phyloP scores from a whole-genome alignment of 2,888 invertebrate species.

The Cylindroiulus punctatus region DNA sequence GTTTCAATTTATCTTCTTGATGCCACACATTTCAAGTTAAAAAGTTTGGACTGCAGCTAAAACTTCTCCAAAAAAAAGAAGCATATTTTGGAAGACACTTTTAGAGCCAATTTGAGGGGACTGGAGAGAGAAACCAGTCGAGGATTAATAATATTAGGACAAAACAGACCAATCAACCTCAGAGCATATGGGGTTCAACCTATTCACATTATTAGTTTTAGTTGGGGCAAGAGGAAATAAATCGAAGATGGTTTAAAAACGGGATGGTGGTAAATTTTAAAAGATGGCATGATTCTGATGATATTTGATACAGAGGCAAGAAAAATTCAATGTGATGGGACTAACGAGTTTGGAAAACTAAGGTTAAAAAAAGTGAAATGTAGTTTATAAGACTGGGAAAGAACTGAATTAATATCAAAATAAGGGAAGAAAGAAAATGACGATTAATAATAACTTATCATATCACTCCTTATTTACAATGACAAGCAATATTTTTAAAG shows the following conservation, averaged over 20 bases:
- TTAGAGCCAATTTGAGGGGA: not conserved
- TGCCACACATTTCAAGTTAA: not conserved
- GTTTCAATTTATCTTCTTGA: too few species aligned
- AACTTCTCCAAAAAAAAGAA: conserved; percentile 4
- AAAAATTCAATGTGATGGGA: conserved; percentile 7
- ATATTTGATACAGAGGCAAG: conserved; percentile 48
- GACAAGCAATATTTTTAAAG: conserved; percentile 42
- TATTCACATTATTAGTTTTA: conserved; percentile 51
- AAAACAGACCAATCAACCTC: conserved; percentile 28
- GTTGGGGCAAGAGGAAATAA: conserved; percentile 40
- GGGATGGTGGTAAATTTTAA: not conserved
- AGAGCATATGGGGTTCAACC: conserved; percentile 51
- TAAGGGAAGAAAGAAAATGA: not conserved
- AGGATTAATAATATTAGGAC: conserved; percentile 10
- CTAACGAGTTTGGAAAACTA: conserved; percentile 24
- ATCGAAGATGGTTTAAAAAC: conserved; percentile 37
- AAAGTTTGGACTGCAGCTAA: not conserved
- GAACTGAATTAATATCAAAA: conserved; percentile 17
- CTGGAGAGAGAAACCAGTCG: not conserved
- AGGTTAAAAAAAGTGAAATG: conserved; percentile 21
- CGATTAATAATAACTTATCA: conserved; percentile 41
- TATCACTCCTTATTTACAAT: conserved; percentile 50
- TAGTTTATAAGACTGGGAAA: conserved; percentile 30
- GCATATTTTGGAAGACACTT: conserved; percentile 39
- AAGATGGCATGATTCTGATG: conserved; percentile 31